Conservation (phyloP, 1,140 invertebrate species). For the Dendrolimus punctatus region DNA sequence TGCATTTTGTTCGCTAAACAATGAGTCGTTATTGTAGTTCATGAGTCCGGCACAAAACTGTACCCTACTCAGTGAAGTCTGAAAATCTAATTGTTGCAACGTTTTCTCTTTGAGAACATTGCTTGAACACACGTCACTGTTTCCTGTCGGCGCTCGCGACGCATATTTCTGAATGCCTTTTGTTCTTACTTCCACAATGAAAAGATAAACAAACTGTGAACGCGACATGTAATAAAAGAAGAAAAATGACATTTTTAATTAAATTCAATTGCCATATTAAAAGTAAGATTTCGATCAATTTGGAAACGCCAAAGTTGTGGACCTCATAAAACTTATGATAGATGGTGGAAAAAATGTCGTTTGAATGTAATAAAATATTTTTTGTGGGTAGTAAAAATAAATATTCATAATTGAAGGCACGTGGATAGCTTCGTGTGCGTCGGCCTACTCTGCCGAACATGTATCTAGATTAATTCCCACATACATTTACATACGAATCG, state of each 20-base stretch:
- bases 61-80: slow-evolving; percentile 42
- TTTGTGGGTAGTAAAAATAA: slow-evolving; percentile 10
- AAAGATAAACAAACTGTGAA: slow-evolving; percentile 16
- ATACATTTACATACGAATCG: slow-evolving; percentile 54
- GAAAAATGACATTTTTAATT: neutral
- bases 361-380: neutral
- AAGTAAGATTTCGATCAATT: too few relatives aligned
- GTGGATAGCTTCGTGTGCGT: slow-evolving; percentile 25
- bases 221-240: slow-evolving; percentile 14
- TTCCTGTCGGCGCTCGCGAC: slow-evolving; percentile 35
- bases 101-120: slow-evolving; percentile 48
- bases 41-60: slow-evolving; percentile 38
- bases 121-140: slow-evolving; percentile 53
- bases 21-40: slow-evolving; percentile 26
- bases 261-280: too few relatives aligned
- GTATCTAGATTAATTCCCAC: slow-evolving; percentile 34
- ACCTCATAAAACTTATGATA: neutral
- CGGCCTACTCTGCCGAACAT: slow-evolving; percentile 26
- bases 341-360: neutral
- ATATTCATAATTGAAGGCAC: slow-evolving; percentile 27
- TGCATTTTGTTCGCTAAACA: slow-evolving; percentile 36
- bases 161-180: slow-evolving; percentile 59
- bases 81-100: slow-evolving; percentile 55
- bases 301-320: too few relatives aligned
- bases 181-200: slow-evolving; percentile 56